These are phyloP conservation scores for Chirona hameri DNA, from an alignment of 2,888 invertebrate species.

Conservation along the genomic window DNA sequence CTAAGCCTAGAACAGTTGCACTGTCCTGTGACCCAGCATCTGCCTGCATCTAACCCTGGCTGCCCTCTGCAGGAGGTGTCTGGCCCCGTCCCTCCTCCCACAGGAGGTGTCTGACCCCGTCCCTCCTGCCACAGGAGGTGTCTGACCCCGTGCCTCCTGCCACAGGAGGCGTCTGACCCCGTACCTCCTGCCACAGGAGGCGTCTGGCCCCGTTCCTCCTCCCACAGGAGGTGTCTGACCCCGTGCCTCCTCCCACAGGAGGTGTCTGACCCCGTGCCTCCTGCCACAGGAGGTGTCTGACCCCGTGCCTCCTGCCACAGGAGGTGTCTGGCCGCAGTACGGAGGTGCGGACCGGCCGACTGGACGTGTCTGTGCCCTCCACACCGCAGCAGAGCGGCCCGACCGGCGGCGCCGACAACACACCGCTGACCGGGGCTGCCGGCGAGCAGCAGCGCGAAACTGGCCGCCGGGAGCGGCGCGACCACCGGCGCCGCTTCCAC, in stretches of 20 bases:
- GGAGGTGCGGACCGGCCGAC: neutral
- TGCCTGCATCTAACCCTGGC: too few species aligned
- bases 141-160: neutral
- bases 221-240: neutral
- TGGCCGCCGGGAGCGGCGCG: conserved; percentile 12
- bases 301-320: neutral
- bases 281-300: neutral
- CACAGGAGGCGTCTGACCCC: neutral
- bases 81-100: too few species aligned
- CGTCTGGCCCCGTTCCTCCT: neutral
- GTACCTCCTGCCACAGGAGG: neutral
- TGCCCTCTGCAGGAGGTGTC: too few species aligned
- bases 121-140: neutral
- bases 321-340: conserved; percentile 6
- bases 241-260: neutral
- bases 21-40: too few species aligned
- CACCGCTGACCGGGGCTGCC: neutral
- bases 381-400: conserved; percentile 6
- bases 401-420: neutral
- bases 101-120: too few species aligned
- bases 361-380: neutral
- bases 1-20: too few species aligned
- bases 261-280: neutral
- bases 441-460: neutral
- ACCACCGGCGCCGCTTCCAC: conserved; percentile 27